Conservation (phyloP, 30 jellyfish, hydroid and myxozoan species). For the Hydra vulgaris region DNA sequence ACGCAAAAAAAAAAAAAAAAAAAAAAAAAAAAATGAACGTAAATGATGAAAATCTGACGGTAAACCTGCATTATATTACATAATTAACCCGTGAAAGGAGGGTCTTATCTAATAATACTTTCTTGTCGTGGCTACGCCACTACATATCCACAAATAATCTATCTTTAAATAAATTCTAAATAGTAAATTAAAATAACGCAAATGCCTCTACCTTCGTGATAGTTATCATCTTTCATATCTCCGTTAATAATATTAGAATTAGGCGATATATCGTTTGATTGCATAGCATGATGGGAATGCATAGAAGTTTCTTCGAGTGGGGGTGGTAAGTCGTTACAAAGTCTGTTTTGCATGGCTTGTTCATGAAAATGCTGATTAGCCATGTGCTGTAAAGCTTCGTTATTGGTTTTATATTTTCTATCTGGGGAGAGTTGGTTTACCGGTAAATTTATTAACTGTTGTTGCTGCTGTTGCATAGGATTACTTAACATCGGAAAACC, state of each 20-base stretch:
- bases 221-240: slow-evolving; percentile 2
- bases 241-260: slow-evolving; percentile 11
- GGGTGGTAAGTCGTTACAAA: not conserved
- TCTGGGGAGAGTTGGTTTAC: slow-evolving; percentile 88
- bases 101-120: too few relatives aligned
- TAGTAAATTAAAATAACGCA: too few relatives aligned
- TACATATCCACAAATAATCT: too few relatives aligned
- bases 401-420: slow-evolving; percentile 26
- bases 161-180: too few relatives aligned
- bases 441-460: slow-evolving; percentile 73
- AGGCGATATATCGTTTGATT: slow-evolving; percentile 11
- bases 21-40: too few relatives aligned
- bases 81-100: too few relatives aligned
- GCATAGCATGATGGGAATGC: not conserved
- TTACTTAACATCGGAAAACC: slow-evolving; percentile 87
- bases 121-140: too few relatives aligned
- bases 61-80: too few relatives aligned
- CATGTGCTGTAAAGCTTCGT: not conserved
- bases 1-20: too few relatives aligned
- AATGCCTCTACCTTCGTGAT: slow-evolving; percentile 11
- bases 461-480: slow-evolving; percentile 59
- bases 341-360: slow-evolving; percentile 4
- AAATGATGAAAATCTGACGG: too few relatives aligned
- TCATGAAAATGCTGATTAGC: slow-evolving; percentile 14
- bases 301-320: slow-evolving; percentile 5